phyloP scores from a whole-genome alignment of 2,113 vertebrate species.

The Himantopus leucocephalus region DNA sequence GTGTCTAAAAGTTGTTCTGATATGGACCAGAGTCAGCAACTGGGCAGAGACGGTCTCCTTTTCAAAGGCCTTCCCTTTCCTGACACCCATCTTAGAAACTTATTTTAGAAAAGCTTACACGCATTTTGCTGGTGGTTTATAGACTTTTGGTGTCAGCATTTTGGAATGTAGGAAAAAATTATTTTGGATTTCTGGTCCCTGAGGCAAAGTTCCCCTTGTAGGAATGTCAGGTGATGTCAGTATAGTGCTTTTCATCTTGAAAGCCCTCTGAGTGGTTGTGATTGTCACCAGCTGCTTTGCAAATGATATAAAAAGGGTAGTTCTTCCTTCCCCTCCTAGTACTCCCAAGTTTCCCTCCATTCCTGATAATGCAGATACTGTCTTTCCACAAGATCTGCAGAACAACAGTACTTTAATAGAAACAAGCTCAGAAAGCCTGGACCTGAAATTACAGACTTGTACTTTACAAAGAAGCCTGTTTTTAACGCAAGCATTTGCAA shows the following conservation, averaged over 20 bases:
- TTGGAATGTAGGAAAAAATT: background rate
- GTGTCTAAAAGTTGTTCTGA: background rate
- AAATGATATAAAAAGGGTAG: background rate
- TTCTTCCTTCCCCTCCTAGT: background rate
- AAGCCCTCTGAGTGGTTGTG: background rate
- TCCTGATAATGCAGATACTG: background rate
- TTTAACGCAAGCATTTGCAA: background rate
- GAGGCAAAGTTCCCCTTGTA: background rate
- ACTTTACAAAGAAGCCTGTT: background rate
- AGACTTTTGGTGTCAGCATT: background rate
- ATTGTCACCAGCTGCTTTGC: background rate
- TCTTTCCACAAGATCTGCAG: background rate
- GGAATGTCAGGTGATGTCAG: background rate
- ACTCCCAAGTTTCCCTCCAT: background rate
- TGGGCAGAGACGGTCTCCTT: background rate
- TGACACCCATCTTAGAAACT: background rate
- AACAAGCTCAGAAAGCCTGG: background rate
- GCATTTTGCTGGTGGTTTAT: background rate
- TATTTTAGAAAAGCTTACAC: background rate
- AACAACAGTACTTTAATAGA: background rate
- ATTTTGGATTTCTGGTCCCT: background rate
- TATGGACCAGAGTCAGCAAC: background rate
- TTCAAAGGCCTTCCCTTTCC: background rate
- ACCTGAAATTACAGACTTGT: conserved; percentile 15
- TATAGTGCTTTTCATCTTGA: background rate